Percentiles rank a stretch among this genome's conserved stretches.
Evolutionary conservation across 2,113 vertebrate species (phyloP).

Genomic region (Donacobius atricapilla): DNA sequence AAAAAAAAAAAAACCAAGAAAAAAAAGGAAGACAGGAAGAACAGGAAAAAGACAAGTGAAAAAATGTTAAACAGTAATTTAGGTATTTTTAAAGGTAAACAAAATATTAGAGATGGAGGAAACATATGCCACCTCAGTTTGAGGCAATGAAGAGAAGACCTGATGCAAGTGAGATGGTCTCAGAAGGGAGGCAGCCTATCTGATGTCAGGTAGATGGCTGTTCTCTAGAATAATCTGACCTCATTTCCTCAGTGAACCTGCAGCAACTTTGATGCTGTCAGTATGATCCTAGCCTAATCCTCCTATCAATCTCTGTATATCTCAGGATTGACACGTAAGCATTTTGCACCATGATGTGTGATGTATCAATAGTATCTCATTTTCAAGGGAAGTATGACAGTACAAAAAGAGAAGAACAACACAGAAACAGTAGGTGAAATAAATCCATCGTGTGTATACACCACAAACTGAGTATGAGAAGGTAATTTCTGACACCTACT

Average conservation of each 20-base stretch:
- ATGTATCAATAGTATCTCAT: neutral
- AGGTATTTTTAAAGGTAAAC: neutral
- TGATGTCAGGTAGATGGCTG: neutral
- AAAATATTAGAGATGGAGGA: neutral
- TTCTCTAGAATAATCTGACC: neutral
- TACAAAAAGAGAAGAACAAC: neutral
- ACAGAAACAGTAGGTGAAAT: neutral
- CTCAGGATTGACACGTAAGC: rapidly evolving
- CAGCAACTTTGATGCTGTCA: neutral
- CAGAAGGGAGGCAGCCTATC: neutral
- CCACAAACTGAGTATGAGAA: neutral
- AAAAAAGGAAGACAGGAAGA: neutral
- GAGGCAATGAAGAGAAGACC: neutral
- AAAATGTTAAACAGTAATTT: neutral
- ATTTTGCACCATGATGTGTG: neutral
- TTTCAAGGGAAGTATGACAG: neutral
- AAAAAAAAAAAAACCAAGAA: neutral
- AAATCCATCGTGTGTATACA: neutral
- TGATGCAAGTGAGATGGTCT: neutral
- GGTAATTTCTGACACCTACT: neutral
- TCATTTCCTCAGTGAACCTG: neutral
- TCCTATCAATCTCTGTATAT: neutral
- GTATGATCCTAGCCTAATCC: neutral
- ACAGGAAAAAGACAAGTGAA: neutral
- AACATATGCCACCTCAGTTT: neutral